A percentile compares a stretch with the other conserved stretches of the same genome.
Conservation (phyloP, 2,888 invertebrate genomes). For the Drosophila atripex region DNA sequence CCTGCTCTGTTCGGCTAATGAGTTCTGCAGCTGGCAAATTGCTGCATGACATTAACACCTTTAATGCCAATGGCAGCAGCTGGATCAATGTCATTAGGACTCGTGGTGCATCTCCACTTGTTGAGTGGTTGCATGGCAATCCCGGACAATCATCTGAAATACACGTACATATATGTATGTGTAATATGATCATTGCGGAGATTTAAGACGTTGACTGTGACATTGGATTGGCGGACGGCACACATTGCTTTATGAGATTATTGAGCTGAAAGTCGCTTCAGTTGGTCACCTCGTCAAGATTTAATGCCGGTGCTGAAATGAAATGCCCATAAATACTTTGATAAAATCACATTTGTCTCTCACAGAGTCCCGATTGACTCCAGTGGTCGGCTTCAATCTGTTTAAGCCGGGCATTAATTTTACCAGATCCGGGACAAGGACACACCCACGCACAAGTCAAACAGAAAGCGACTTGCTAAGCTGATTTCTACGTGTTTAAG, state of each 20-base stretch:
- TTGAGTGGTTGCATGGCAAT: slow-evolving; percentile 6
- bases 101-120: slow-evolving; percentile 13
- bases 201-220: background rate
- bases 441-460: slow-evolving; percentile 59
- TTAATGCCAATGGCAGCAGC: slow-evolving; percentile 51
- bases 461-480: slow-evolving; percentile 64
- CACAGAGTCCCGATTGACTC: slow-evolving; percentile 26
- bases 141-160: too few relatives aligned
- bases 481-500: slow-evolving; percentile 64
- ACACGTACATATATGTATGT: too few relatives aligned
- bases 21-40: slow-evolving; percentile 38
- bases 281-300: too few relatives aligned
- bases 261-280: background rate
- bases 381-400: slow-evolving; percentile 30
- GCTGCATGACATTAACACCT: slow-evolving; percentile 65
- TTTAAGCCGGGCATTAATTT: slow-evolving; percentile 38
- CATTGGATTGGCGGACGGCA: too few relatives aligned
- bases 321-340: slow-evolving; percentile 1
- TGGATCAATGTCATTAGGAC: slow-evolving; percentile 18
- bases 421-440: slow-evolving; percentile 19
- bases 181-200: too few relatives aligned
- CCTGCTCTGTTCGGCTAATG: slow-evolving; percentile 29
- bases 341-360: slow-evolving; percentile 24
- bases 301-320: background rate
- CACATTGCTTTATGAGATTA: background rate